Base-by-base conservation (phyloP, 2,888 invertebrate genomes). In the Papilio elwesi region DNA sequence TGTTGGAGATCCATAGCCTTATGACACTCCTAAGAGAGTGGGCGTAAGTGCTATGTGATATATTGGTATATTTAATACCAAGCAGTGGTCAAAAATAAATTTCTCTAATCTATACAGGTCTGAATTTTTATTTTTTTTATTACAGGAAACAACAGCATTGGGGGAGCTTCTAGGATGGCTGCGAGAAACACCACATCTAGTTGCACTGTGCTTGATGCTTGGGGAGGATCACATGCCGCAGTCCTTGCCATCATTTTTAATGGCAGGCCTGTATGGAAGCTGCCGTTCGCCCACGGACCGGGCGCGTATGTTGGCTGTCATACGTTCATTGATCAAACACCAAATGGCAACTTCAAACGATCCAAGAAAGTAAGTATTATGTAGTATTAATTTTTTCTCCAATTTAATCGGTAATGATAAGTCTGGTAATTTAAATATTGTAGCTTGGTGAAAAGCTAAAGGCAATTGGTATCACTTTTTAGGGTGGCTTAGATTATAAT, bases 121-220 rank as follows among this genome's bases (percentile, higher is more conserved):
- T 2, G 4, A 26, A 26, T 2, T 26, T 26, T 26, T 26, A 26
- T 26, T 26, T 67, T 62, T 65, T n/a, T 62, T 63, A 66, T 72
- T 69, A 26, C 80, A 94, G 94, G 94, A 94, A 78, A 93, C 89
- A 13, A 80, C 85, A 75, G 90, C 92, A 0, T 80, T 94, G 4
- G 92, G 91, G 6, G 94, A 94, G 76, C 85, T 94, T 0, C 81
- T 94, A 74, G 93, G 91, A 84, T 93, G 93, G 90, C 89, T 94
- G 5, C 87, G 93, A 16, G 91, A 91, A 49, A 91, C 91, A 0
- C 94, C 94, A 0, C 92, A 91, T 76, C 83, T 94, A 11, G 90
- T 93, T n/a, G 85, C 93, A 0, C 82, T 93, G 6, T 92, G 92
- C 77, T 85, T 94, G 0, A 86, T 93, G 6, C 86, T 92, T 0